Percentiles rank a stretch among this genome's conserved stretches.
Evolutionary conservation across 2,797 vertebrate genomes (phyloP).

Genomic region (Enteromius radiatus): DNA sequence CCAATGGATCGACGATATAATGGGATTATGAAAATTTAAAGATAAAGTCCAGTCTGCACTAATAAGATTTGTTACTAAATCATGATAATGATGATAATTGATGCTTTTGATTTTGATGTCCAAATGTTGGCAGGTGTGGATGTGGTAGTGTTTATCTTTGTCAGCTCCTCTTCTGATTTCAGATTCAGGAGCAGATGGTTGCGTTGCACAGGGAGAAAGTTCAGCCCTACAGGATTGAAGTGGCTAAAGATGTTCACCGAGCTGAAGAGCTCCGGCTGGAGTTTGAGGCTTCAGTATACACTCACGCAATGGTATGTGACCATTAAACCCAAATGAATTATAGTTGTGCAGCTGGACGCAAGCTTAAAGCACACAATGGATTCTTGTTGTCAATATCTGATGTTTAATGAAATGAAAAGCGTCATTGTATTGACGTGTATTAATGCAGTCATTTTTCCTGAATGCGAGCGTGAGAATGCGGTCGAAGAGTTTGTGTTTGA

Average conservation of each 20-base stretch:
- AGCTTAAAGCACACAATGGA: no score
- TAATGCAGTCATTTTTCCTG: neutral
- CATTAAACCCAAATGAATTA: neutral
- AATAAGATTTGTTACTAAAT: no score
- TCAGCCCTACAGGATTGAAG: conserved; percentile 68
- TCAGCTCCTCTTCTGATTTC: conserved; percentile 31
- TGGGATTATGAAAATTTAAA: no score
- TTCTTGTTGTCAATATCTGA: neutral
- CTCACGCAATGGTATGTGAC: conserved; percentile 73
- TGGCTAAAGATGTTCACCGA: conserved; percentile 61
- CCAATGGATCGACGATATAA: no score
- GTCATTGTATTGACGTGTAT: neutral
- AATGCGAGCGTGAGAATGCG: neutral
- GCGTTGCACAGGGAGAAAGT: conserved; percentile 68
- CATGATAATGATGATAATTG: no score
- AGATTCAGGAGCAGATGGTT: conserved; percentile 75
- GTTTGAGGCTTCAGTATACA: conserved; percentile 69
- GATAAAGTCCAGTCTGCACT: neutral
- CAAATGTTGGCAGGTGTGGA: no score
- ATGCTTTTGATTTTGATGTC: no score
- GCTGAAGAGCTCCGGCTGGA: conserved; percentile 62
- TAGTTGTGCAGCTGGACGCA: neutral
- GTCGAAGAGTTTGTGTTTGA: neutral
- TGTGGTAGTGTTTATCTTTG: neutral
- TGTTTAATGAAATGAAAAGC: neutral